Conservation (phyloP, 2,888 invertebrate genomes). For the Trissolcus brochymenae region DNA sequence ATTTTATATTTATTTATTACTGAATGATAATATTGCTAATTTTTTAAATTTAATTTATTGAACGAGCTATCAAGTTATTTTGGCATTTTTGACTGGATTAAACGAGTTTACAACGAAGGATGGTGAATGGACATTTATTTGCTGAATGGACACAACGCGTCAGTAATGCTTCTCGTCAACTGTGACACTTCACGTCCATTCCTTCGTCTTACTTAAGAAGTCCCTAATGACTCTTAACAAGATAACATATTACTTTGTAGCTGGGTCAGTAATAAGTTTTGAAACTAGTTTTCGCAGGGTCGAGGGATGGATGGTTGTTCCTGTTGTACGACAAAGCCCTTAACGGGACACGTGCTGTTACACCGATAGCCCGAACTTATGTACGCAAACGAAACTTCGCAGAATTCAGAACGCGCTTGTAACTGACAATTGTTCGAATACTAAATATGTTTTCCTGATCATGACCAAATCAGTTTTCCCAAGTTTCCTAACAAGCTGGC, state of each 20-base stretch:
- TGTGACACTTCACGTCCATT: slow-evolving; percentile 18
- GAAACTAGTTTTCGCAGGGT: slow-evolving; percentile 50
- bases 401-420: slow-evolving; percentile 36
- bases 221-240: slow-evolving; percentile 34
- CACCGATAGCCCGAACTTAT: slow-evolving; percentile 39
- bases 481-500: too few relatives aligned
- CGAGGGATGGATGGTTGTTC: slow-evolving; percentile 31
- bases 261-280: slow-evolving; percentile 46
- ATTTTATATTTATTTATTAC: too few relatives aligned
- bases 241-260: slow-evolving; percentile 36
- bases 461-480: not conserved
- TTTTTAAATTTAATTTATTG: too few relatives aligned
- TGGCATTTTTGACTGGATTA: too few relatives aligned
- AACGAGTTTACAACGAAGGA: too few relatives aligned
- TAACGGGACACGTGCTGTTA: slow-evolving; percentile 34
- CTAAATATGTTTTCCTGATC: slow-evolving; percentile 6
- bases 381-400: slow-evolving; percentile 34
- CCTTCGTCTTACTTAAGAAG: slow-evolving; percentile 37
- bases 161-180: slow-evolving; percentile 9
- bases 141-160: slow-evolving; percentile 1
- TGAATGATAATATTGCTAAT: too few relatives aligned
- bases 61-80: too few relatives aligned
- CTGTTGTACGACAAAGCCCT: slow-evolving; percentile 44
- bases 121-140: slow-evolving; percentile 8
- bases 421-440: slow-evolving; percentile 36